Evolutionary conservation across 1,140 invertebrate genomes (phyloP).

Genomic region (Achatina immaculata): DNA sequence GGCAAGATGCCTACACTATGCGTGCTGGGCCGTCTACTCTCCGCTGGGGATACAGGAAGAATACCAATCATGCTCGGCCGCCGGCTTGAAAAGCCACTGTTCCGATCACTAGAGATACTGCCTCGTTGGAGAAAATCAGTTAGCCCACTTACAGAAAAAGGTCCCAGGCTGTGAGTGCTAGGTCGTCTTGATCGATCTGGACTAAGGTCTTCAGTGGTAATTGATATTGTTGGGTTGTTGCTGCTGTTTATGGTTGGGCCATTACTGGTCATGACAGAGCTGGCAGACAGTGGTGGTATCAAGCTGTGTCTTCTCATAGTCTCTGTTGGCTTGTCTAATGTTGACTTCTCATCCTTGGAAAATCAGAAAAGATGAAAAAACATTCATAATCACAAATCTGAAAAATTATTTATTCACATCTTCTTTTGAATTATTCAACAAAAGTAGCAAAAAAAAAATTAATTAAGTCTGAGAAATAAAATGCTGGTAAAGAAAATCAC

Average conservation of each 20-base stretch:
- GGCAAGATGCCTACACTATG: conserved; percentile 65
- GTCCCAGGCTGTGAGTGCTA: conserved; percentile 65
- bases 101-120: conserved; percentile 42
- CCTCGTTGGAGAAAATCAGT: conserved; percentile 55
- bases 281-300: conserved; percentile 54
- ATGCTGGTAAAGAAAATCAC: too few relatives aligned
- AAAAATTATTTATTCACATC: too few relatives aligned
- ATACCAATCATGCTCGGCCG: conserved; percentile 43
- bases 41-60: conserved; percentile 34
- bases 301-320: conserved; percentile 58
- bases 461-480: too few relatives aligned
- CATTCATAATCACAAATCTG: not conserved
- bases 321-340: conserved; percentile 53
- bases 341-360: conserved; percentile 60
- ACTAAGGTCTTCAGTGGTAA: conserved; percentile 60
- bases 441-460: too few relatives aligned
- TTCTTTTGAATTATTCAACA: too few relatives aligned
- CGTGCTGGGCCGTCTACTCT: conserved; percentile 57
- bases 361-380: not conserved
- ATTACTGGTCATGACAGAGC: conserved; percentile 32
- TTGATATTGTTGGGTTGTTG: conserved; percentile 55
- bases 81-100: conserved; percentile 43
- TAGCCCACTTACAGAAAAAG: conserved; percentile 66
- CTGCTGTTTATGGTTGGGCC: not conserved
- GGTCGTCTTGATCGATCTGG: conserved; percentile 58